Base-by-base conservation (phyloP, 2,888 invertebrate species). In the Lasioglossum vierecki region DNA sequence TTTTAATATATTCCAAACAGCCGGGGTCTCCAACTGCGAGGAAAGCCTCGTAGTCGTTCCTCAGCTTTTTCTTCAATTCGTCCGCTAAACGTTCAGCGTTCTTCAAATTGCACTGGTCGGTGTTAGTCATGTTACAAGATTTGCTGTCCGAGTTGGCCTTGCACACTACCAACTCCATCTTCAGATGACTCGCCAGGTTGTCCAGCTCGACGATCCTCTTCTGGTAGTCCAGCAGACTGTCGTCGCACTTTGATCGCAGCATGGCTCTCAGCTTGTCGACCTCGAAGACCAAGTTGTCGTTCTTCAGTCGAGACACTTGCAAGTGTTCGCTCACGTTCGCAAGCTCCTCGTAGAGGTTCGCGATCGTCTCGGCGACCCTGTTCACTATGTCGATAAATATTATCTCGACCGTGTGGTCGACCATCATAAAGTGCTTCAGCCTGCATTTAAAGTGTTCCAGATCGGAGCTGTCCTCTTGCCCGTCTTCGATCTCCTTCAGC, bases 351-450 rank as follows among this genome's bases (percentile, higher is more conserved):
- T 91, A 91, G 39, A 93, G 76, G 71, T 88, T 82, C 30, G 88
- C 86, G 5, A 93, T 84, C 11, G 90, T 90, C 18, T 86, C 86
- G 41, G 91, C 87, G 39, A 89, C 83, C 70, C 88, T 91, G 72
- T 83, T 80, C 9, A 89, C 81, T 44, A 88, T 80, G 41, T 88
- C 80, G 53, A 86, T 84, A 15, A 92, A 77, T 35, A 92, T 78
- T 11, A 82, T 81, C 73, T 93, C 93, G 53, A 92, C 83, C 15
- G 89, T 88, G 39, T 85, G 83, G 77, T 92, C 91, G 44, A 88
- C 86, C 30, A 79, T 85, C 76, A 82, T 76, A 30, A 89, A 88
- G 70, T 90, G 85, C 18, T 83, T 76, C 68, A 90, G 66, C 49
- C 86, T 85, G n/a, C 76, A 83, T 39, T 83, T 79, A 15, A 91